A percentile compares a stretch with the other conserved stretches of the same genome.
These are phyloP conservation scores for Philaenus spumarius DNA, from an alignment of 1,140 invertebrate genomes.

Conservation along the genomic window DNA sequence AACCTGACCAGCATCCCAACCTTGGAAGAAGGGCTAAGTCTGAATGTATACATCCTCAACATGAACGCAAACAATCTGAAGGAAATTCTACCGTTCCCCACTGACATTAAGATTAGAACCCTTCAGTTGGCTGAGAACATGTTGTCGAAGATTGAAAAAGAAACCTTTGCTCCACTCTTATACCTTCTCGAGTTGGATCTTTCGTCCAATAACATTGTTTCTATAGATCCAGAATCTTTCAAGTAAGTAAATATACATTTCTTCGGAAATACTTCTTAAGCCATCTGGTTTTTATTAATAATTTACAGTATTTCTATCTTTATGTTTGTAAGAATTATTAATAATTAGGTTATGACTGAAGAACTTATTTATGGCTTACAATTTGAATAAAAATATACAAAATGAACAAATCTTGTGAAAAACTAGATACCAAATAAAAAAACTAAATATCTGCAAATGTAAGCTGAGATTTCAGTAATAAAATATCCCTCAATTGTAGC, in stretches of 20 bases:
- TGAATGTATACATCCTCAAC: constrained; percentile 61
- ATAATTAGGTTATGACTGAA: too few relatives aligned
- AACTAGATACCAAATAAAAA: too few relatives aligned
- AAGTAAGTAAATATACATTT: constrained; percentile 53
- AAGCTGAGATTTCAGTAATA: too few relatives aligned
- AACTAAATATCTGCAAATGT: too few relatives aligned
- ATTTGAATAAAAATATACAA: too few relatives aligned
- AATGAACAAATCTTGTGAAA: too few relatives aligned
- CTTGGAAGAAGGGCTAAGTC: constrained; percentile 50
- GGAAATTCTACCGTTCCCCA: constrained; percentile 50
- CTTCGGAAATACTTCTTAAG: too few relatives aligned
- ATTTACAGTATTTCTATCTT: too few relatives aligned
- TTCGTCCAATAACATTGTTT: constrained; percentile 54
- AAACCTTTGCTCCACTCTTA: constrained; percentile 53
- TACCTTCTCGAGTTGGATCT: constrained; percentile 64
- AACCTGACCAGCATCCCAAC: constrained; percentile 62
- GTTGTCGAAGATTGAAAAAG: constrained; percentile 49
- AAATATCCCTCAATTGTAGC: too few relatives aligned
- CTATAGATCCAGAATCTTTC: constrained; percentile 57
- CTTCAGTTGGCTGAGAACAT: constrained; percentile 62
- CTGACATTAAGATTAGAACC: constrained; percentile 56
- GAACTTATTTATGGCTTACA: too few relatives aligned
- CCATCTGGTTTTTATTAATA: too few relatives aligned
- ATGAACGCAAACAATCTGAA: constrained; percentile 62
- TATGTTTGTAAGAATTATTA: too few relatives aligned